Evolutionary conservation across 2,888 invertebrate genomes (phyloP), one percentile per base, ranked within the genome.

Genomic region (Drosophila picticornis): DNA sequence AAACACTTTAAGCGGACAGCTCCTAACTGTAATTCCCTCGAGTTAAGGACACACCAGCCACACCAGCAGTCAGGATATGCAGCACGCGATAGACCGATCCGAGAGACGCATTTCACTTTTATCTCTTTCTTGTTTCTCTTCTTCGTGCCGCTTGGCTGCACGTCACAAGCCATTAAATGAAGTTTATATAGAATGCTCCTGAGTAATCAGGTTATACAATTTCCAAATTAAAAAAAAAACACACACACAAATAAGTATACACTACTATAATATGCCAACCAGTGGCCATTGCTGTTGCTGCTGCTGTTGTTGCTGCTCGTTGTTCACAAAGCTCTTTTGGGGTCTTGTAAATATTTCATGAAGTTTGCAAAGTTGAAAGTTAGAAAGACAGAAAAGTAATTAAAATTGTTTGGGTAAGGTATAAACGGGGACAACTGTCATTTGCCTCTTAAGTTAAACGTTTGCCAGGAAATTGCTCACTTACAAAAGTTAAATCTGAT

Each of bases 191-290:
- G 34, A 58, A 71, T 72, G 64, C 83, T 78, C 74, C 74, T 61
- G 69, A 79, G 81, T 73, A 84, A 81, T 72, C 87, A 66, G 84
- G 80, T 84, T 84, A 80, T 72, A 81, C 75, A 84, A 89, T 85
- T 89, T 89, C 69, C 31, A 87, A 85, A 89, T 84, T 73, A 81
- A 84, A 89, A 75, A 74, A 83, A 72, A 63, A 25, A 9, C n/a
- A n/a, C n/a, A n/a, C n/a, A 25, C 9, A 70, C 60, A 87, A 87
- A 77, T 74, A 79, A 68, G 59, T 60, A 60, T 46, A 56, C 48
- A 58, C 34, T 66, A 64, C 56, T 48, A 60, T 9, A 64, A 46
- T 64, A 72, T 52, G 63, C 63, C 52, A 79, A 53, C 16, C 50
- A 60, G 40, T 19, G 43, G 22, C 19, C 40, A 57, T 52, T 55